Percentiles rank a stretch among this genome's conserved stretches.
phyloP scores from a whole-genome alignment of 23 tunicate species.

The Styela clava region DNA sequence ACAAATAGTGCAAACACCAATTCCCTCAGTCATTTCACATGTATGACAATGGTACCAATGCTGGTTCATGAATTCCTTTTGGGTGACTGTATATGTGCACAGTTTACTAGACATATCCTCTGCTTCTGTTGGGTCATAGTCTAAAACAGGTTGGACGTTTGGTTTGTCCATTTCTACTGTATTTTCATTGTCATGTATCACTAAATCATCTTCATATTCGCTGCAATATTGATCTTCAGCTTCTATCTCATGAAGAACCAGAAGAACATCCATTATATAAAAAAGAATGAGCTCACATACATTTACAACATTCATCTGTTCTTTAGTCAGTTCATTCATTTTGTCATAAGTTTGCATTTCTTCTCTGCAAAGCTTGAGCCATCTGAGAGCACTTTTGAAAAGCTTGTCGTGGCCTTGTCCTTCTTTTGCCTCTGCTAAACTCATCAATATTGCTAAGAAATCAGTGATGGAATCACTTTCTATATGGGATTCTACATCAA shows the following conservation, averaged over 20 bases:
- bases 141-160: conserved; percentile 28
- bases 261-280: conserved; percentile 25
- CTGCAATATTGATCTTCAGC: background rate
- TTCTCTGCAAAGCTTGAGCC: conserved; percentile 40
- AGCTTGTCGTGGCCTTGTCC: conserved; percentile 59
- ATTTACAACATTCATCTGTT: conserved; percentile 24
- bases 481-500: conserved; percentile 34
- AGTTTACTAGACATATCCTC: conserved; percentile 81
- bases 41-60: conserved; percentile 99
- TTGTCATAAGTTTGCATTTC: background rate
- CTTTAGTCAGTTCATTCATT: conserved; percentile 12
- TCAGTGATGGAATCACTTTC: conserved; percentile 41
- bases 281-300: conserved; percentile 21
- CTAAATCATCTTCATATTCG: conserved; percentile 10
- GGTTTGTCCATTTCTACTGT: conserved; percentile 33
- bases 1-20: conserved; percentile 90
- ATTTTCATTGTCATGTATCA: conserved; percentile 23
- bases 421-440: conserved; percentile 55
- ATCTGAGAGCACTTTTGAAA: conserved; percentile 48
- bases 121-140: conserved; percentile 33
- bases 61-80: conserved; percentile 94
- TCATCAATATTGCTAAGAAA: conserved; percentile 42
- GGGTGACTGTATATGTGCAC: conserved; percentile 92
- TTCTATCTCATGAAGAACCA: conserved; percentile 16
- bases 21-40: conserved; percentile 94